Evolutionary conservation across 37 sponge, comb jelly and placozoan species (phyloP), one percentile per base, ranked within the genome.

Genomic region (Halichondria panicea): DNA sequence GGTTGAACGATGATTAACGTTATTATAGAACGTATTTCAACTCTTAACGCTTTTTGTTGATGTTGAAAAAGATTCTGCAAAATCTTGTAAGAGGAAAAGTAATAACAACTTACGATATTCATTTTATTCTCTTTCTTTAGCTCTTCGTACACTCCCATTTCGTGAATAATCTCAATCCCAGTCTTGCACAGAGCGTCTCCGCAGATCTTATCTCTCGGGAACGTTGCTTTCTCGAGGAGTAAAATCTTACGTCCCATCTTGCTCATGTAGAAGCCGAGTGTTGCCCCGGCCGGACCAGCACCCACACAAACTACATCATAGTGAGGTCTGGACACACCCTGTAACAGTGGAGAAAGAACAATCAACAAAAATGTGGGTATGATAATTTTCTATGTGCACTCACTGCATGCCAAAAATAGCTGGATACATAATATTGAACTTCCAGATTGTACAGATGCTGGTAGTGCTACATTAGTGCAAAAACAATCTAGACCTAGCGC

Each of bases 171-270:
- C 55, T 87, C 87, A 37, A 87, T 78, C 1, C 45, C 87, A 39
- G 87, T 87, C 37, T 87, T 87, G 41, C 66, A 63, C 0, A 79
- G 11, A 21, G 87, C 87, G 43, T 87, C 87, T 50, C 87, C 87
- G 40, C 87, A 87, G 37, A 69, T 63, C 80, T 87, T 87, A 56
- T 87, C 87, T 6, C 87, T 74, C 4, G 87, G 87, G 43, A 87
- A 87, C 42, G 44, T 55, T 53, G 80, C 80, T 71, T 87, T 87
- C 48, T 87, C 87, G 50, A 87, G 62, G 21, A 80, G 39, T 0
- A 80, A 55, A 1, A 87, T 76, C 55, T 80, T 87, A 52, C 66
- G 40, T 1, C 81, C 87, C 12, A 32, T 18, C 45, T 68, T 87
- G 55, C 55, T 69, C 3, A 87, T 75, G 36, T 80, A 87, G 76